Evolutionary conservation across 2,797 vertebrate genomes (phyloP).

Genomic region (Chiloscyllium punctatum): DNA sequence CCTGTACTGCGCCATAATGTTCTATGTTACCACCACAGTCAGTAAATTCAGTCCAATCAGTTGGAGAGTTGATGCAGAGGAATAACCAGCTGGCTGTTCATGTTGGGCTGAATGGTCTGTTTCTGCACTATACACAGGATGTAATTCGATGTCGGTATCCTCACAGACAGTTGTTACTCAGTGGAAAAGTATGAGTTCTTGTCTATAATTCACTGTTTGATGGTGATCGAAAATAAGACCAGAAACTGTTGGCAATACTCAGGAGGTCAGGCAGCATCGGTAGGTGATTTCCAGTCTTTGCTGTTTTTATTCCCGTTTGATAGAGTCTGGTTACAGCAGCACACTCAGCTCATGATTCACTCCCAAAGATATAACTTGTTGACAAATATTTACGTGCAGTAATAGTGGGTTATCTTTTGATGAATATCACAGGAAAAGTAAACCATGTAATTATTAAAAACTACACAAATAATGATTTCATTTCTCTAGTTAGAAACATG

Average conservation of each 20-base stretch:
- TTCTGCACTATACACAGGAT: background rate
- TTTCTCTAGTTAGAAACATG: background rate
- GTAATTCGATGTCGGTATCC: background rate
- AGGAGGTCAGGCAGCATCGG: too few species aligned
- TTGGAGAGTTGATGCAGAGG: background rate
- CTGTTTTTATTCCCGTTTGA: too few species aligned
- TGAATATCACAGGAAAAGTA: background rate
- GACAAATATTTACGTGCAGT: background rate
- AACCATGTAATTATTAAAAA: slow-evolving; percentile 28
- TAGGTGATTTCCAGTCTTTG: too few species aligned
- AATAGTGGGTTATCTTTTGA: background rate
- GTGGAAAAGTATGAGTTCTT: background rate
- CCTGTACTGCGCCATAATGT: too few species aligned
- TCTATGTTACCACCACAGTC: too few species aligned
- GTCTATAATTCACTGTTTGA: background rate
- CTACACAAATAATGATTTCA: slow-evolving; percentile 6
- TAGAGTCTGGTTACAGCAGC: background rate
- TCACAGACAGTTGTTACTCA: background rate
- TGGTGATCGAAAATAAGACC: too few species aligned
- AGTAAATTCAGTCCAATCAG: too few species aligned
- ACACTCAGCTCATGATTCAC: background rate
- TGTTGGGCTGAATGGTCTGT: background rate
- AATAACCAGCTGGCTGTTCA: background rate
- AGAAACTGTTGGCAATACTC: too few species aligned
- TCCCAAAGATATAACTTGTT: background rate